Percentiles rank a stretch among this genome's conserved stretches.
Conservation (phyloP, 2,888 invertebrate species). For the Sinhomidia bicolor region DNA sequence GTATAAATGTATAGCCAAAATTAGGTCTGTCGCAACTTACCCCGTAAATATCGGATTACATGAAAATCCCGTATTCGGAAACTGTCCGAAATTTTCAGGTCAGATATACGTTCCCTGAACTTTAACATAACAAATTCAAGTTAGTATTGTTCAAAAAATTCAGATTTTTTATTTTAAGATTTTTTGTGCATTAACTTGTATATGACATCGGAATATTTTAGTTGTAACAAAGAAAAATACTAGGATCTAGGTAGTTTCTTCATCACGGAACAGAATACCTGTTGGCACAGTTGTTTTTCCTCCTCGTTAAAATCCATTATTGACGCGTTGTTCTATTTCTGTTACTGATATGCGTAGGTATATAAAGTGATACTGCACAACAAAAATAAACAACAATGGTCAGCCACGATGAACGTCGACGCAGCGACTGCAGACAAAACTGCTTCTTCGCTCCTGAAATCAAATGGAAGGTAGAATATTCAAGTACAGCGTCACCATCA, state of each 20-base stretch:
- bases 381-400: background rate
- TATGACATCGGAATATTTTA: background rate
- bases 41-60: conserved; percentile 53
- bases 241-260: background rate
- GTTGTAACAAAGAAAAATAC: too few species aligned
- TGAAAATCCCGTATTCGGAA: conserved; percentile 50
- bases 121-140: background rate
- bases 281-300: conserved; percentile 55
- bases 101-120: conserved; percentile 46
- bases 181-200: background rate
- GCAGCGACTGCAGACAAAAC: conserved; percentile 31
- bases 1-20: background rate
- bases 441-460: conserved; percentile 16
- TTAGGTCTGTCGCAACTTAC: conserved; percentile 16
- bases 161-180: background rate
- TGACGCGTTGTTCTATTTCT: background rate
- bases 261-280: conserved; percentile 20
- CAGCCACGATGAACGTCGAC: conserved; percentile 24
- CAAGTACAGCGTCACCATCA: too few species aligned
- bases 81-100: conserved; percentile 44
- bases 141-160: background rate
- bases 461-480: too few species aligned
- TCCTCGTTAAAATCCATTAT: conserved; percentile 54
- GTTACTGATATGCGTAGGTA: background rate
- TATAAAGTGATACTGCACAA: background rate